Evolutionary conservation across 1,140 invertebrate species (phyloP), one percentile per base, ranked within the genome.

Genomic region (Hyposmocoma kahamanoa): DNA sequence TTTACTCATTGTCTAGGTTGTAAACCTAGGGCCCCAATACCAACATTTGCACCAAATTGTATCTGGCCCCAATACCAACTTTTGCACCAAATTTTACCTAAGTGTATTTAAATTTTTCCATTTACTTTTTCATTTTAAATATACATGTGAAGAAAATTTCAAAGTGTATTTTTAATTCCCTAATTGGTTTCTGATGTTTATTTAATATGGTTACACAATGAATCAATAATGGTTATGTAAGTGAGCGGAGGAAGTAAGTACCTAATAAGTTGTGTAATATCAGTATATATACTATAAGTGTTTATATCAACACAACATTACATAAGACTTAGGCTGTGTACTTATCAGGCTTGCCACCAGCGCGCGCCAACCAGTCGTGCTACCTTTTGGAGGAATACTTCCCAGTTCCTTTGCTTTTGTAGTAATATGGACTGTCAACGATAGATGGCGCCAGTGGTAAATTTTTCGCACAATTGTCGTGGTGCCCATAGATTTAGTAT

Each of bases 31-130:
- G 32, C 32, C 32, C 32, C 44, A 36, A 58, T 53, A 58, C 50
- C 50, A 58, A 53, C 44, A 43, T 51, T 56, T 53, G 49, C 30
- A 58, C 56, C 56, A 58, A 58, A 53, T 52, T 57, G n/a, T 15
- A 10, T 2, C 13, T 6, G 32, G 32, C 32, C 32, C 32, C 44
- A 36, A 58, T 53, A 58, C 50, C 50, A 58, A 53, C 44, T 47
- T 51, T 56, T 53, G 49, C 30, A 58, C 56, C 56, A 58, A 58
- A 53, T 52, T 57, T 58, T 36, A 15, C 32, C 32, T 36, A 36
- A 17, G 51, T 53, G 44, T 53, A 57, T 52, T 42, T 46, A 57
- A 49, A 52, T 34, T 48, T 45, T 51, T 56, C 49, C 43, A 53
- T 58, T 50, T 47, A 36, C 42, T 47, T 50, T 42, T 57, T 11